Conservation (phyloP, 2,797 vertebrate genomes). For the Falco peregrinus region DNA sequence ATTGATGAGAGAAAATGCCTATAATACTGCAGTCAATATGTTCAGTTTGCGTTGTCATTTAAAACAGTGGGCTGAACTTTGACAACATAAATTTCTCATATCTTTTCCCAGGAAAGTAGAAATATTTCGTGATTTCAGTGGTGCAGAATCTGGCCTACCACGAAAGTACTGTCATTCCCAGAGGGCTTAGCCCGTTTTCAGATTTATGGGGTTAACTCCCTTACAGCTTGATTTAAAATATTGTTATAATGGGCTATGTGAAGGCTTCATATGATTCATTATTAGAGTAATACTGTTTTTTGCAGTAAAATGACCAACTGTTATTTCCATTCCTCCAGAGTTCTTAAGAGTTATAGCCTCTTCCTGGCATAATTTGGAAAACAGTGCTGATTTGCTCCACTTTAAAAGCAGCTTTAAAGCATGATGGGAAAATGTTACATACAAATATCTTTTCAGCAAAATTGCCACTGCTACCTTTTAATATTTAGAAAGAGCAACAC, state of each 20-base stretch:
- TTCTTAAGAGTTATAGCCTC: conserved; percentile 5
- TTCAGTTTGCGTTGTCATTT: neutral
- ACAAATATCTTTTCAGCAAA: neutral
- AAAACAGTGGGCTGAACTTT: neutral
- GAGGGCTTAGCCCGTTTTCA: neutral
- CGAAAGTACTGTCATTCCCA: neutral
- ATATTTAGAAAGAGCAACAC: neutral
- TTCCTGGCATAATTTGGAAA: conserved; percentile 35
- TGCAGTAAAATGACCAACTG: neutral
- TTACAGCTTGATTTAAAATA: conserved; percentile 21
- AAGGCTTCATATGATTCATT: conserved; percentile 16
- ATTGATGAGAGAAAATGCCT: neutral
- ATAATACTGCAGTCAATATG: neutral
- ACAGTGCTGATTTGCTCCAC: neutral
- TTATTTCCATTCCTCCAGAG: conserved; percentile 24
- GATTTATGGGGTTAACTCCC: neutral
- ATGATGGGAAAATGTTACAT: neutral
- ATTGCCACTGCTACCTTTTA: neutral
- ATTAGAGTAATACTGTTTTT: conserved; percentile 4
- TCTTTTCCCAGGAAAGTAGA: neutral
- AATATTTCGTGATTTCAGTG: neutral
- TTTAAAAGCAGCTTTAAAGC: neutral
- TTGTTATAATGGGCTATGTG: neutral
- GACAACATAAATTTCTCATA: neutral
- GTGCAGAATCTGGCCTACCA: neutral